A percentile compares a stretch with the other conserved stretches of the same genome.
Conservation (phyloP, 2,888 invertebrate species). For the Athalia circularis region DNA sequence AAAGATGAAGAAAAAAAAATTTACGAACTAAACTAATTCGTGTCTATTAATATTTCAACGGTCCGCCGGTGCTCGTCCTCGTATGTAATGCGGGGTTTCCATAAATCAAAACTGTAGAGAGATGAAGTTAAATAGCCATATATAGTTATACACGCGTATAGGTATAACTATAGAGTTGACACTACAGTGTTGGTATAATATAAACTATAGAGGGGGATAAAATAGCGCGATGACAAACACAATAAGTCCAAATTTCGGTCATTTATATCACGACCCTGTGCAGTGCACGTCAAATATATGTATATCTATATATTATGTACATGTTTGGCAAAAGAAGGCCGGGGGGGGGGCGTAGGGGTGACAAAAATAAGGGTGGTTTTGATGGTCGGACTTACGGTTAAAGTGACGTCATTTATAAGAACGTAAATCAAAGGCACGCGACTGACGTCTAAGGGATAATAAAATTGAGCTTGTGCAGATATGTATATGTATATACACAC, state of each 20-base stretch:
- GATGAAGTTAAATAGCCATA: conserved; percentile 7
- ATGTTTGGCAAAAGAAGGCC: neutral
- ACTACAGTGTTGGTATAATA: too few species aligned
- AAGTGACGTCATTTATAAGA: conserved; percentile 74
- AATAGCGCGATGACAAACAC: conserved; percentile 71
- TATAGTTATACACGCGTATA: too few species aligned
- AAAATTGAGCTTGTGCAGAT: neutral
- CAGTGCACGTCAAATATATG: neutral
- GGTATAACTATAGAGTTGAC: too few species aligned
- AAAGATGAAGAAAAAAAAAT: too few species aligned
- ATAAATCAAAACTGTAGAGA: conserved; percentile 15
- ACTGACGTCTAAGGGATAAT: neutral
- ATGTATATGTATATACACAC: too few species aligned
- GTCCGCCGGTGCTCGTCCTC: too few species aligned
- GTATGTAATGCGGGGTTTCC: neutral
- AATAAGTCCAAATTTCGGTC: conserved; percentile 74
- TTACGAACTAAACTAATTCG: too few species aligned
- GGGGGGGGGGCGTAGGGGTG: neutral
- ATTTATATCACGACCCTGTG: conserved; percentile 67
- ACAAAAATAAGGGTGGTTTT: conserved; percentile 72
- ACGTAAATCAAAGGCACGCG: conserved; percentile 72
- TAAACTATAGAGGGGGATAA: too few species aligned
- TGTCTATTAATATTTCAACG: too few species aligned
- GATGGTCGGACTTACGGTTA: conserved; percentile 53
- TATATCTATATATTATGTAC: neutral